Conservation (phyloP, 2,888 invertebrate genomes). For the Melanargia galathea region DNA sequence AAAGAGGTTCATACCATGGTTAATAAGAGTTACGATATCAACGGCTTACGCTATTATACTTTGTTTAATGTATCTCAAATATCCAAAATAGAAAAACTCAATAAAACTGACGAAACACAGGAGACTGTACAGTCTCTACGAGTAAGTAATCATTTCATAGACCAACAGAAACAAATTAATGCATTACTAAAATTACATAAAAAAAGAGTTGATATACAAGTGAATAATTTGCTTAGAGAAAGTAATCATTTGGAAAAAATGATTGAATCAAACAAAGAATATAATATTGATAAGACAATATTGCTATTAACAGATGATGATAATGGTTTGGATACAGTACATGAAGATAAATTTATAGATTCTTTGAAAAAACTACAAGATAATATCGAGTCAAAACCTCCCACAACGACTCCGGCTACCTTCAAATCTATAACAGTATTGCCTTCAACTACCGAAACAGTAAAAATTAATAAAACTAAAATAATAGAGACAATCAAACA, state of each 20-base stretch:
- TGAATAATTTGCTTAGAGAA: conserved; percentile 55
- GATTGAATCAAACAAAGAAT: conserved; percentile 42
- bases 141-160: conserved; percentile 42
- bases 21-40: conserved; percentile 67
- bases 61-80: conserved; percentile 69
- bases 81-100: conserved; percentile 60
- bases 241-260: conserved; percentile 52
- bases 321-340: neutral
- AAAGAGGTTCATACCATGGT: conserved; percentile 72
- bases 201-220: conserved; percentile 56
- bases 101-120: conserved; percentile 42
- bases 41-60: conserved; percentile 63
- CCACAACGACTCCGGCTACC: conserved; percentile 6
- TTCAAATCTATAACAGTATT: neutral
- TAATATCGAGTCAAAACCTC: conserved; percentile 2
- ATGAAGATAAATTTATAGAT: conserved; percentile 25
- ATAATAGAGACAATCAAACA: conserved; percentile 45
- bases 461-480: conserved; percentile 26
- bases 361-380: conserved; percentile 30
- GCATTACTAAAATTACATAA: conserved; percentile 56
- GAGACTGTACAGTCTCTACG: conserved; percentile 20
- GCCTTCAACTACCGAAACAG: conserved; percentile 4
- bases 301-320: conserved; percentile 17
- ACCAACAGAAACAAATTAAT: conserved; percentile 53
- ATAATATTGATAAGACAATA: conserved; percentile 29